phyloP scores from a whole-genome alignment of 2,113 vertebrate genomes.

The Perognathus longimembris region DNA sequence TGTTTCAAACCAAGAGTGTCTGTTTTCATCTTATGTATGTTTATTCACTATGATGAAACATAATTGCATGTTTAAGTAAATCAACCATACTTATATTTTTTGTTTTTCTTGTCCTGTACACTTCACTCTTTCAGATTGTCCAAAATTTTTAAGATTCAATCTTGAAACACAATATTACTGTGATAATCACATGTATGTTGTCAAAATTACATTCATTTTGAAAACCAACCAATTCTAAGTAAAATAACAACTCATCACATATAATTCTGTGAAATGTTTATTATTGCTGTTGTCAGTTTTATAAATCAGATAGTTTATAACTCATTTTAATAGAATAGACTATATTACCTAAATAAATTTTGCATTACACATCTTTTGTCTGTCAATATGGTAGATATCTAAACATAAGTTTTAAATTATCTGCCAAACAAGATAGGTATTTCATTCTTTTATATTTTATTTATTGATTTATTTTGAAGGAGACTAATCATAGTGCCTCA shows the following conservation, averaged over 20 bases:
- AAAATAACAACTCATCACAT: slow-evolving; percentile 19
- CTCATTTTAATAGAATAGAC: slow-evolving; percentile 16
- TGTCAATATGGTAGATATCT: background rate
- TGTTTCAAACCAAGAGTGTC: slow-evolving; percentile 19
- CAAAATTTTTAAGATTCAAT: slow-evolving; percentile 42
- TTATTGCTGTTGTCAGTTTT: slow-evolving; percentile 46
- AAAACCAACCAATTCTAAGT: slow-evolving; percentile 42
- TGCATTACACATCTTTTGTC: slow-evolving; percentile 40
- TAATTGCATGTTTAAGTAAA: slow-evolving; percentile 49
- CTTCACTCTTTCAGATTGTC: background rate
- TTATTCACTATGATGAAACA: slow-evolving; percentile 47
- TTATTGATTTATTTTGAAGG: background rate
- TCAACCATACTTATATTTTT: slow-evolving; percentile 6
- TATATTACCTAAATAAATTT: slow-evolving; percentile 20
- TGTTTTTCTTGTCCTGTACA: slow-evolving; percentile 37
- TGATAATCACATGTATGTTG: slow-evolving; percentile 43
- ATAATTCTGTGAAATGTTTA: slow-evolving; percentile 52
- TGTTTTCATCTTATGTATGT: slow-evolving; percentile 33
- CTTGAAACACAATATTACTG: background rate
- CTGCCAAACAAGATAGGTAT: slow-evolving; percentile 43
- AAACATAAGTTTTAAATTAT: slow-evolving; percentile 48
- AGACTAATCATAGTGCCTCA: background rate
- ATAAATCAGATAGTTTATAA: slow-evolving; percentile 67
- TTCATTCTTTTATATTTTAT: background rate
- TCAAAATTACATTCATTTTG: slow-evolving; percentile 1